Percentiles rank a stretch among this genome's conserved stretches.
Evolutionary conservation across 2,113 vertebrate species (phyloP).

Genomic region (Dascyllus trimaculatus): DNA sequence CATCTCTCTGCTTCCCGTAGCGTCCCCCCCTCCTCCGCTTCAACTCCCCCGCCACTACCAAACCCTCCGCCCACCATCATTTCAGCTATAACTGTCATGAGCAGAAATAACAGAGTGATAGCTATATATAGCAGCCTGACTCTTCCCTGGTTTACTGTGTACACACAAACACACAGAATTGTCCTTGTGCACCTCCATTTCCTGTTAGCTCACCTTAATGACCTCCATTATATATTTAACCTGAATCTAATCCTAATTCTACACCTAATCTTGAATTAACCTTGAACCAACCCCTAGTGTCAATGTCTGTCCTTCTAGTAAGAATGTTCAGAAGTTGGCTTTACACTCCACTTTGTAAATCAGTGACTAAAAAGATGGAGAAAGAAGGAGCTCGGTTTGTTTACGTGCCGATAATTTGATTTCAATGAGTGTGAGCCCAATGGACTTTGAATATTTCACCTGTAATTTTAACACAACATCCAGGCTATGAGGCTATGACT

Average conservation of each 20-base stretch:
- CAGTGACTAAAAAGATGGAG: no score
- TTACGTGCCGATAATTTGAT: neutral
- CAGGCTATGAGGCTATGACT: neutral
- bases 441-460: neutral
- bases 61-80: slow-evolving; percentile 23
- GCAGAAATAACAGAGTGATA: slow-evolving; percentile 74
- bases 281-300: neutral
- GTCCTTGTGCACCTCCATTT: slow-evolving; percentile 18
- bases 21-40: neutral
- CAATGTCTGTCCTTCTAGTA: neutral
- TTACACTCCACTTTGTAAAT: no score
- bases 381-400: neutral
- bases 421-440: neutral
- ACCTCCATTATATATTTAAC: slow-evolving; percentile 27
- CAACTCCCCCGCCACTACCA: neutral
- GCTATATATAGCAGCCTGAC: slow-evolving; percentile 69
- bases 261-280: slow-evolving; percentile 16
- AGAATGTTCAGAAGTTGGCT: no score
- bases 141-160: neutral
- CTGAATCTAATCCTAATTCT: slow-evolving; percentile 31
- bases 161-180: slow-evolving; percentile 13
- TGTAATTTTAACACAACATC: slow-evolving; percentile 13
- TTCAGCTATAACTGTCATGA: slow-evolving; percentile 64
- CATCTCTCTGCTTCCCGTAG: slow-evolving; percentile 65
- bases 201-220: slow-evolving; percentile 41